A percentile compares a stretch with the other conserved stretches of the same genome.
Conservation (phyloP, 1,140 invertebrate genomes). For the Nephotettix cincticeps region DNA sequence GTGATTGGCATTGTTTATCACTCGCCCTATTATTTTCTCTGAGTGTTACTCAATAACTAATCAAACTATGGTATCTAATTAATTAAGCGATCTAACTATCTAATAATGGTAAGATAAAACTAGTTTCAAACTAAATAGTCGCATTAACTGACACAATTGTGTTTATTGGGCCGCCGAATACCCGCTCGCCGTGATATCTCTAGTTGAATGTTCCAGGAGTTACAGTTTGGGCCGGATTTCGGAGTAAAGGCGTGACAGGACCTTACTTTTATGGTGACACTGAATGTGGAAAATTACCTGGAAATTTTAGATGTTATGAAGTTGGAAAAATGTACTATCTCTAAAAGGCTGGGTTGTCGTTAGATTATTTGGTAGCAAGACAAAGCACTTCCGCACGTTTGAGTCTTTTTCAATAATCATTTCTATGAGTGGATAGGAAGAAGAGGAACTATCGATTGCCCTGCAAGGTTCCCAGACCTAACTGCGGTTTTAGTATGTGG, state of each 20-base stretch:
- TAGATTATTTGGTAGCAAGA: slow-evolving; percentile 16
- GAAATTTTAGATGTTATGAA: background rate
- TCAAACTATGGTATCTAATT: too few species aligned
- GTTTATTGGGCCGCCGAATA: slow-evolving; percentile 22
- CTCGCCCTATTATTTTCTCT: too few species aligned
- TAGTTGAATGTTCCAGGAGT: slow-evolving; percentile 5
- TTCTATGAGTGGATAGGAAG: background rate
- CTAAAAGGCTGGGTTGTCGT: background rate
- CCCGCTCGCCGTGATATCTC: slow-evolving; percentile 1
- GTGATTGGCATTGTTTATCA: too few species aligned
- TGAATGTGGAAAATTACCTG: slow-evolving; percentile 16
- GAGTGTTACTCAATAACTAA: too few species aligned
- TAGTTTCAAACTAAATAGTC: slow-evolving; percentile 24
- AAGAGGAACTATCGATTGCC: slow-evolving; percentile 7
- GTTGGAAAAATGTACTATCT: background rate
- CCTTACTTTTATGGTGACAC: slow-evolving; percentile 6
- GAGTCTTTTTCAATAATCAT: background rate
- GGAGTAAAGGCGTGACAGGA: background rate
- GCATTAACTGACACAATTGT: slow-evolving; percentile 27
- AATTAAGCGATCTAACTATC: too few species aligned
- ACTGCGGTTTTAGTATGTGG: background rate
- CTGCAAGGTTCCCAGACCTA: slow-evolving; percentile 9
- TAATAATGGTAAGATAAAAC: slow-evolving; percentile 23
- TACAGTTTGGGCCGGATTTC: background rate
- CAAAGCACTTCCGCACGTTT: background rate